A percentile compares a stretch with the other conserved stretches of the same genome.
These are phyloP conservation scores for Pollenia angustigena DNA, from an alignment of 2,888 invertebrate genomes.

Conservation along the genomic window DNA sequence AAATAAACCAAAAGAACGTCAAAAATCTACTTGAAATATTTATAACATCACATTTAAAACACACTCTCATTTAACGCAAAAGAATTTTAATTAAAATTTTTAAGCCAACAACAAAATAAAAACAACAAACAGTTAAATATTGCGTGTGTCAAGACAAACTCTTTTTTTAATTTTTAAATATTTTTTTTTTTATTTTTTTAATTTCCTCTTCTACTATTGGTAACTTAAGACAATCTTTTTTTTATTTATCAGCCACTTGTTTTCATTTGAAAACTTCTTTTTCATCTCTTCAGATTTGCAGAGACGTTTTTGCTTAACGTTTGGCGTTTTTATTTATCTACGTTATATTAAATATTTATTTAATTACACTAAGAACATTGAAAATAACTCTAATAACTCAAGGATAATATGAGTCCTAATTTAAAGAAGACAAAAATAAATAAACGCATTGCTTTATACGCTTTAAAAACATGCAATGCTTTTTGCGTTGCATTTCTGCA, in stretches of 20 bases:
- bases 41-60: not conserved
- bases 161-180: not conserved
- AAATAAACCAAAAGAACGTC: not conserved
- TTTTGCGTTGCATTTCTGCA: too few species aligned
- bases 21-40: not conserved
- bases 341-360: conserved; percentile 24
- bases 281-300: not conserved
- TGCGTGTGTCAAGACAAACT: not conserved
- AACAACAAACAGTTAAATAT: not conserved
- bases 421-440: not conserved
- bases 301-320: not conserved
- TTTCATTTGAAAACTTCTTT: not conserved
- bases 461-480: too few species aligned
- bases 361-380: conserved; percentile 8
- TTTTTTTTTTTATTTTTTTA: too few species aligned
- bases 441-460: too few species aligned
- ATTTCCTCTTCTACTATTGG: not conserved
- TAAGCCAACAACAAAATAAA: not conserved
- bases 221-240: not conserved
- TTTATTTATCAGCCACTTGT: not conserved
- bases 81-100: conserved; percentile 19
- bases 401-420: not conserved
- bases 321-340: not conserved
- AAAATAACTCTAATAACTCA: not conserved
- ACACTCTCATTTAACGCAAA: not conserved